Percentiles rank a stretch among this genome's conserved stretches.
Conservation (phyloP, 2,113 vertebrate species). For the Protobothrops mucrosquamatus region DNA sequence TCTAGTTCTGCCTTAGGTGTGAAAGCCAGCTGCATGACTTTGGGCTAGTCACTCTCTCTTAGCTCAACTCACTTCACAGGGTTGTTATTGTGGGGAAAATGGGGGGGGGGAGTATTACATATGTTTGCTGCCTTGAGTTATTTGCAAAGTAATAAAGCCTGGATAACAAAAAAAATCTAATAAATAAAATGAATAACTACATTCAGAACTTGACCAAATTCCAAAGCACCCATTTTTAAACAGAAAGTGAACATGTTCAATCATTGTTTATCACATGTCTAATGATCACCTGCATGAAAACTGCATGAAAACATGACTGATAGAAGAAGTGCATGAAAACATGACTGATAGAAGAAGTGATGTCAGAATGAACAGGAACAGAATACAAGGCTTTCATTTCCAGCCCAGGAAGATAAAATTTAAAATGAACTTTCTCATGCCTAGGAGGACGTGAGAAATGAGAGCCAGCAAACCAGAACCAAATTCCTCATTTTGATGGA, state of each 20-base stretch:
- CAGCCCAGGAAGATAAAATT: neutral
- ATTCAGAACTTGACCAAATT: neutral
- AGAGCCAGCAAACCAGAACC: neutral
- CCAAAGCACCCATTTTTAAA: neutral
- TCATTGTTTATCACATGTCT: neutral
- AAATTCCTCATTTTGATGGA: neutral
- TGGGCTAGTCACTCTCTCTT: neutral
- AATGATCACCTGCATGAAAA: neutral
- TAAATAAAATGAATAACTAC: neutral
- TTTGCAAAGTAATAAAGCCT: neutral
- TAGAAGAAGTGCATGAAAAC: neutral
- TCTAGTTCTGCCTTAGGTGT: neutral
- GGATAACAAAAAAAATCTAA: neutral
- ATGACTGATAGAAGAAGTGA: neutral
- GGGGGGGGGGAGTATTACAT: neutral
- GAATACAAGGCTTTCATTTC: neutral
- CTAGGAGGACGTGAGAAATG: neutral
- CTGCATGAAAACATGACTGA: no score
- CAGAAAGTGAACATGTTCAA: neutral
- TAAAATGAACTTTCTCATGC: neutral
- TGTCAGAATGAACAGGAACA: neutral
- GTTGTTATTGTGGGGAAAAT: neutral
- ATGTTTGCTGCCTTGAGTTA: no score
- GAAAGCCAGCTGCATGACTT: neutral
- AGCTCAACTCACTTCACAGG: neutral